Conservation (phyloP, 2,888 invertebrate species). For the Aphrophora alni region DNA sequence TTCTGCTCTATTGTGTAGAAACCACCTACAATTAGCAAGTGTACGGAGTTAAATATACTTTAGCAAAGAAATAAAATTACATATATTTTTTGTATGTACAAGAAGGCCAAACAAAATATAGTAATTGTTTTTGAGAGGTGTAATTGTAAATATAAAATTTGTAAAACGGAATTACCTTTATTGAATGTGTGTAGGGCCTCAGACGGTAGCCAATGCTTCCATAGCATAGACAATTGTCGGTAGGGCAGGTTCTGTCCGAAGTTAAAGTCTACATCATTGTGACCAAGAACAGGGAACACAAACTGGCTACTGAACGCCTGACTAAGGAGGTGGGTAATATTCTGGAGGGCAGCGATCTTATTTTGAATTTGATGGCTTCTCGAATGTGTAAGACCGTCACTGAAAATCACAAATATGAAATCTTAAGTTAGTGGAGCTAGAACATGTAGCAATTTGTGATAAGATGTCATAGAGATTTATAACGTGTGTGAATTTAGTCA, state of each 20-base stretch:
- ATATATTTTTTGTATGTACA: no score
- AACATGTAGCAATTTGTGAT: no score
- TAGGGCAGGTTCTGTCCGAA: slow-evolving; percentile 63
- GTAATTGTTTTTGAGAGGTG: no score
- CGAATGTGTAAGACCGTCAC: slow-evolving; percentile 81
- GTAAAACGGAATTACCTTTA: no score
- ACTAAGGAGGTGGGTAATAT: slow-evolving; percentile 80
- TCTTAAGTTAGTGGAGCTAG: no score
- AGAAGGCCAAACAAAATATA: no score
- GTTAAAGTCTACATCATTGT: slow-evolving; percentile 76
- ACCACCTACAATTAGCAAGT: slow-evolving; percentile 83
- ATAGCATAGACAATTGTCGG: slow-evolving; percentile 72
- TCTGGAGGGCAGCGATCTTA: slow-evolving; percentile 75
- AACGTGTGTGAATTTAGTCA: no score
- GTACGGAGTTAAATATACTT: no score
- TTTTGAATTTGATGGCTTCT: slow-evolving; percentile 68
- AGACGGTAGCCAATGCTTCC: slow-evolving; percentile 83
- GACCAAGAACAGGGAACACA: slow-evolving; percentile 90
- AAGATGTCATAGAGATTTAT: no score
- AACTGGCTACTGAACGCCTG: slow-evolving; percentile 86
- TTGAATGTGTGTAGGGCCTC: slow-evolving; percentile 84
- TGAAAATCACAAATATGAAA: slow-evolving; percentile 61
- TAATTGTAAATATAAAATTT: no score
- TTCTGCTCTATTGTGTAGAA: slow-evolving; percentile 89
- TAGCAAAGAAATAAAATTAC: no score